phyloP scores from a whole-genome alignment of 1,140 invertebrate genomes.

The Pantala flavescens region DNA sequence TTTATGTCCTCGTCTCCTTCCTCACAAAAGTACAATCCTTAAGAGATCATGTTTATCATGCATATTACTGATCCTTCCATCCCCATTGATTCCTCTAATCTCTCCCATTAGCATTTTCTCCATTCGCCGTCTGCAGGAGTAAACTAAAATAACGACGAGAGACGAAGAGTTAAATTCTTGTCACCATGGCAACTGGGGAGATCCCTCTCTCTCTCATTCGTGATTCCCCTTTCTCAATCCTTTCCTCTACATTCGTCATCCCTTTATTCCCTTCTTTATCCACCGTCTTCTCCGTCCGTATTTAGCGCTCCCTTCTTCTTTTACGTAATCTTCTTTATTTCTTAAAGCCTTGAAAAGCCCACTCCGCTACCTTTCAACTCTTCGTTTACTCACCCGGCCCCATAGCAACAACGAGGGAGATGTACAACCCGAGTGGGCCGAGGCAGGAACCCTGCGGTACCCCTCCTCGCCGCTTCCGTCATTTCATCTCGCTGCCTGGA shows the following conservation, averaged over 20 bases:
- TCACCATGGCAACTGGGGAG: no score
- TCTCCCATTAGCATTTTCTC: no score
- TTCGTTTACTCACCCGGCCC: background rate
- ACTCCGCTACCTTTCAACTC: background rate
- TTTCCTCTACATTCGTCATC: background rate
- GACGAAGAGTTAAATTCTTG: no score
- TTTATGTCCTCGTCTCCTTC: no score
- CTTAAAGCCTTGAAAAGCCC: background rate
- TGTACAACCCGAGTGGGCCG: background rate
- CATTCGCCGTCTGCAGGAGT: no score
- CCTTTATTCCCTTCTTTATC: background rate
- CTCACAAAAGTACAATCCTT: no score
- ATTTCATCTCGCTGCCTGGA: background rate
- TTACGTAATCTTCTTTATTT: background rate
- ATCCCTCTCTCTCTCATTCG: no score
- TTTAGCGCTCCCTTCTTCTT: background rate
- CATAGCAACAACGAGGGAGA: constrained; percentile 4
- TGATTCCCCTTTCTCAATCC: no score
- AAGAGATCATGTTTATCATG: no score
- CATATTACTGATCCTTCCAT: no score
- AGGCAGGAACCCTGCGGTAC: constrained; percentile 1
- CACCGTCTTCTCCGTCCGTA: background rate
- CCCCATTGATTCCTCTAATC: no score
- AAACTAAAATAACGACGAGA: no score
- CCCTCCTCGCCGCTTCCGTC: background rate